phyloP scores from a whole-genome alignment of 1,140 invertebrate genomes.

The Geopemphigus sp. region DNA sequence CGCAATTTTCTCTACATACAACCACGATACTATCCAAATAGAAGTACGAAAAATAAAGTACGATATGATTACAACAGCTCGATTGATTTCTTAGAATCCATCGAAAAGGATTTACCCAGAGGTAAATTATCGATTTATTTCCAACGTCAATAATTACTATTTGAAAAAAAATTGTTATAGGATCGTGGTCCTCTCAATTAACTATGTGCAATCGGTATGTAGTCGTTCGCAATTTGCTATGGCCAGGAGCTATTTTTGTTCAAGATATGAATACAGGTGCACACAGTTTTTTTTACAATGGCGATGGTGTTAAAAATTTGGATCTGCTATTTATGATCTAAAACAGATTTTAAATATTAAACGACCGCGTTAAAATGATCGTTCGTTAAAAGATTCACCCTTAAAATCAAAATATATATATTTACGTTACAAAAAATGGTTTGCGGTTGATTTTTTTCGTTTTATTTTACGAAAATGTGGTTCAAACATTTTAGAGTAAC shows the following conservation, averaged over 20 bases:
- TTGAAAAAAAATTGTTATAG: neutral
- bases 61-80: slow-evolving; percentile 4
- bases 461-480: no score
- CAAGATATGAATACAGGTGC: slow-evolving; percentile 31
- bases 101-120: slow-evolving; percentile 23
- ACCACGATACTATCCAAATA: neutral
- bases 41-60: neutral
- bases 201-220: slow-evolving; percentile 9
- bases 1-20: slow-evolving; percentile 4
- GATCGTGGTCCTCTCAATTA: slow-evolving; percentile 7
- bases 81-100: slow-evolving; percentile 29
- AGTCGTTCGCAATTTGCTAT: neutral
- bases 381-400: no score
- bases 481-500: no score
- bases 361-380: no score
- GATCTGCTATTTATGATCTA: slow-evolving; percentile 38
- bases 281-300: slow-evolving; percentile 32
- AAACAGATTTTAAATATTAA: neutral
- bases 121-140: neutral
- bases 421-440: no score
- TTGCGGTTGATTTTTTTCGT: no score
- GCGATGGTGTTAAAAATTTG: slow-evolving; percentile 31
- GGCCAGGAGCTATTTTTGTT: slow-evolving; percentile 22
- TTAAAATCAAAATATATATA: no score
- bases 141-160: neutral